Percentiles rank a stretch among this genome's conserved stretches.
These are phyloP conservation scores for Ginglymostoma cirratum DNA, from an alignment of 2,113 vertebrate genomes.

Conservation along the genomic window DNA sequence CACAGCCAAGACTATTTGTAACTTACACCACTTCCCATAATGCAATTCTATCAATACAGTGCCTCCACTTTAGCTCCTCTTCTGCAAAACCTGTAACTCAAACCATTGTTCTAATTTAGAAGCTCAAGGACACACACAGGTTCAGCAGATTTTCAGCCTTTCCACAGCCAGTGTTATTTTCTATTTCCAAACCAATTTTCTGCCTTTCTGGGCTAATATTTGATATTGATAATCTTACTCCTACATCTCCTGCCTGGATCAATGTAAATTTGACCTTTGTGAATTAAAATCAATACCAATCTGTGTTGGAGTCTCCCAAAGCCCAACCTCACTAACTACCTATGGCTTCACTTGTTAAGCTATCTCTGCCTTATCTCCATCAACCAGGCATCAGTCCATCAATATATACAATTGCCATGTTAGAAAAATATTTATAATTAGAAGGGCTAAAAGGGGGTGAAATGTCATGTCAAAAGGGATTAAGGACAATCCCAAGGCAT, in stretches of 20 bases:
- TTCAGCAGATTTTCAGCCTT: not conserved
- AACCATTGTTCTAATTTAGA: not conserved
- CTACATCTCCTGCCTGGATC: not conserved
- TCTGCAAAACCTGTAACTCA: not conserved
- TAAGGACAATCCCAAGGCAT: too few species aligned
- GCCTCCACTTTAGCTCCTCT: not conserved
- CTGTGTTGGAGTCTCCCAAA: not conserved
- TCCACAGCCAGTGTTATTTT: not conserved
- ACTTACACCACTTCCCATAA: not conserved
- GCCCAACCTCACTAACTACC: not conserved
- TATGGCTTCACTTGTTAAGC: not conserved
- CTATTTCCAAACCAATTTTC: slow-evolving; percentile 12
- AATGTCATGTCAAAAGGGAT: too few species aligned
- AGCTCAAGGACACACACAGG: not conserved
- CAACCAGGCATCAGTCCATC: not conserved
- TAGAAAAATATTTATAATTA: not conserved
- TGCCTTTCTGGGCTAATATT: not conserved
- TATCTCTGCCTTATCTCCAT: not conserved
- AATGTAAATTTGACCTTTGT: not conserved
- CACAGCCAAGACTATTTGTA: not conserved
- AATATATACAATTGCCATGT: not conserved
- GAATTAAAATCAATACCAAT: not conserved
- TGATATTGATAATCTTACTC: not conserved
- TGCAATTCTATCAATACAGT: not conserved
- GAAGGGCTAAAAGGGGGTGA: not conserved